Conservation (phyloP, 2,797 vertebrate genomes). For the Poecilia gillii region DNA sequence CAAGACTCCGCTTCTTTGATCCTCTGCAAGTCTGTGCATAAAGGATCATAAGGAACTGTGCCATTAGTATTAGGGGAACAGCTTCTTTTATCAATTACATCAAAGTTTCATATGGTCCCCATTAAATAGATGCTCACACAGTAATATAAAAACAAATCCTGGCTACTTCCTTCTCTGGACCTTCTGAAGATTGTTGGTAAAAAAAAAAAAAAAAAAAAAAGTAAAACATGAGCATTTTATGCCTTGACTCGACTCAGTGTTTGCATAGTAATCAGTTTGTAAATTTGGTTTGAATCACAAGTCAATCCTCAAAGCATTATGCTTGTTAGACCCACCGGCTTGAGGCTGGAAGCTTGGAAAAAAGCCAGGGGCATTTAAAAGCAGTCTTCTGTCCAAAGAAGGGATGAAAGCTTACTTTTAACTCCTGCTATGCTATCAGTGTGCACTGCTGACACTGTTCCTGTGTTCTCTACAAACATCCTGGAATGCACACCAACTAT, state of each 20-base stretch:
- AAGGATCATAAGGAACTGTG: conserved; percentile 86
- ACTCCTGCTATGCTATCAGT: conserved; percentile 67
- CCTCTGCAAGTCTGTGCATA: conserved; percentile 81
- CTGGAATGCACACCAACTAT: conserved; percentile 58
- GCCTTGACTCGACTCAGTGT: conserved; percentile 61
- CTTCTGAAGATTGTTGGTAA: conserved; percentile 67
- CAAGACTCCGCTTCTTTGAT: conserved; percentile 83
- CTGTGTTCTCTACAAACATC: conserved; percentile 62
- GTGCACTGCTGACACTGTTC: conserved; percentile 59
- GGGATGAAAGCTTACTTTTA: conserved; percentile 77
- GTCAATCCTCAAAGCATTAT: conserved; percentile 80
- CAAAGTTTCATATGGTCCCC: conserved; percentile 79
- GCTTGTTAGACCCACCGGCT: conserved; percentile 76
- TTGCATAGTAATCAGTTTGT: conserved; percentile 77
- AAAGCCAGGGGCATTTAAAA: conserved; percentile 78
- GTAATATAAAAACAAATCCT: conserved; percentile 36
- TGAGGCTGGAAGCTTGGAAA: conserved; percentile 67
- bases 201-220: conserved; percentile 34
- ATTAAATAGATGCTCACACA: conserved; percentile 71
- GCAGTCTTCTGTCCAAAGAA: conserved; percentile 74
- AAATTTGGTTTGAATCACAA: conserved; percentile 78
- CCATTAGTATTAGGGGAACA: conserved; percentile 81
- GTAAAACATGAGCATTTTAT: conserved; percentile 59
- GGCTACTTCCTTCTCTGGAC: conserved; percentile 70
- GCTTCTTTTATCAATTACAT: conserved; percentile 85